A percentile compares a stretch with the other conserved stretches of the same genome.
These are phyloP conservation scores for Chelonus insularis DNA, from an alignment of 1,140 invertebrate genomes.

Conservation along the genomic window DNA sequence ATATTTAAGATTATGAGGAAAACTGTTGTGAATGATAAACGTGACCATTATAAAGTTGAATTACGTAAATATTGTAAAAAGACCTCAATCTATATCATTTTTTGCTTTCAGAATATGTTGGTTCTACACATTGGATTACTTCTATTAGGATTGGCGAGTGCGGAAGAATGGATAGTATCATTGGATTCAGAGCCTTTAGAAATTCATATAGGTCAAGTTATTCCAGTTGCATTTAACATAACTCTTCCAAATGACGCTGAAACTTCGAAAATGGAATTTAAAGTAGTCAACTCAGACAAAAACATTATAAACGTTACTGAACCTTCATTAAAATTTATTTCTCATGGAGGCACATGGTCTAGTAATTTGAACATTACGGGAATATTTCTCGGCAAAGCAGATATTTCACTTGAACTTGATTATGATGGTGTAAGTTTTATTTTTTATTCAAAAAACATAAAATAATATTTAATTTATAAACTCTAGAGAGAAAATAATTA, in stretches of 20 bases:
- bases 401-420: conserved; percentile 30
- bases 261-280: neutral
- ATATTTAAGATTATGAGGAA: no score
- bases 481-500: no score
- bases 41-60: no score
- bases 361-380: conserved; percentile 62
- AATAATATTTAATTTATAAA: no score
- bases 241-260: neutral
- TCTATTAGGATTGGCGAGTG: neutral
- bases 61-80: no score
- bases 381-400: conserved; percentile 67
- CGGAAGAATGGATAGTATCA: conserved; percentile 5
- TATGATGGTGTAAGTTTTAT: conserved; percentile 29
- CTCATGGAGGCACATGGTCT: conserved; percentile 38
- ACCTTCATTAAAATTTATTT: conserved; percentile 18
- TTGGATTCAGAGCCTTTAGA: conserved; percentile 1
- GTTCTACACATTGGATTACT: conserved; percentile 6
- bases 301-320: conserved; percentile 23
- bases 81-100: neutral
- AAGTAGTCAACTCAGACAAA: conserved; percentile 7
- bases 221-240: conserved; percentile 10
- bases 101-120: conserved; percentile 23
- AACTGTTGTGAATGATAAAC: no score
- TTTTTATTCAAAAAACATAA: no score
- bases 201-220: conserved; percentile 13